phyloP scores from a whole-genome alignment of 2,888 invertebrate genomes.

The Scelioninae gen. 1 region DNA sequence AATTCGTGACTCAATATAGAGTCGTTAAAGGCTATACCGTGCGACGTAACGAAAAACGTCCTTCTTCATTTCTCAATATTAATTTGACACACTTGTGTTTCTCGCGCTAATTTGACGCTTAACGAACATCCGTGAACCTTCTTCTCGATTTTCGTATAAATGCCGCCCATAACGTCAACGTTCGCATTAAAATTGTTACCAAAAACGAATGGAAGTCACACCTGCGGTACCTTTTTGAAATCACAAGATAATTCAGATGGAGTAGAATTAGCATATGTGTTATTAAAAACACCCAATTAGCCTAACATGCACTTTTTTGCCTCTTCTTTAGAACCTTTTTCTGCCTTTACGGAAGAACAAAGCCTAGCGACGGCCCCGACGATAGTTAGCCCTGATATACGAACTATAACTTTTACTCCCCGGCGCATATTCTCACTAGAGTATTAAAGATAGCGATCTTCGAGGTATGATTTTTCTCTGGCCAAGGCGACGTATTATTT shows the following conservation, averaged over 20 bases:
- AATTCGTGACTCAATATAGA: constrained; percentile 1
- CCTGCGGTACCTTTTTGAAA: too few relatives aligned
- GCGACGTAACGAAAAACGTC: constrained; percentile 10
- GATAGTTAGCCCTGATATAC: constrained; percentile 44
- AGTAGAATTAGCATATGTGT: constrained; percentile 19
- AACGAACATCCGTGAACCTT: not conserved
- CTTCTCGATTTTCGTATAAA: not conserved
- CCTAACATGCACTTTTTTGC: constrained; percentile 3
- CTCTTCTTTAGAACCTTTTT: too few relatives aligned
- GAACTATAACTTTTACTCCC: constrained; percentile 42
- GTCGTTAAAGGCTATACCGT: not conserved
- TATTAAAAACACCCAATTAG: constrained; percentile 43
- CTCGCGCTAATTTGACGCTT: constrained; percentile 14
- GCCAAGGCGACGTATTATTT: constrained; percentile 26
- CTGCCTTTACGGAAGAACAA: too few relatives aligned
- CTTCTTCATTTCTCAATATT: constrained; percentile 31
- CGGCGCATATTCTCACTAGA: constrained; percentile 33
- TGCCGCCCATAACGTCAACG: too few relatives aligned
- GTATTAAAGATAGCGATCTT: constrained; percentile 54
- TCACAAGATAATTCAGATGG: too few relatives aligned
- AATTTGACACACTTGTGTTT: constrained; percentile 2
- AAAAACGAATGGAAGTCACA: constrained; percentile 2
- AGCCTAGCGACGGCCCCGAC: not conserved
- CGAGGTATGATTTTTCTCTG: constrained; percentile 33
- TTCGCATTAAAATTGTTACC: not conserved